Percentiles rank a stretch among this genome's conserved stretches.
Conservation (phyloP, 2,113 vertebrate genomes). For the Laticauda colubrina region DNA sequence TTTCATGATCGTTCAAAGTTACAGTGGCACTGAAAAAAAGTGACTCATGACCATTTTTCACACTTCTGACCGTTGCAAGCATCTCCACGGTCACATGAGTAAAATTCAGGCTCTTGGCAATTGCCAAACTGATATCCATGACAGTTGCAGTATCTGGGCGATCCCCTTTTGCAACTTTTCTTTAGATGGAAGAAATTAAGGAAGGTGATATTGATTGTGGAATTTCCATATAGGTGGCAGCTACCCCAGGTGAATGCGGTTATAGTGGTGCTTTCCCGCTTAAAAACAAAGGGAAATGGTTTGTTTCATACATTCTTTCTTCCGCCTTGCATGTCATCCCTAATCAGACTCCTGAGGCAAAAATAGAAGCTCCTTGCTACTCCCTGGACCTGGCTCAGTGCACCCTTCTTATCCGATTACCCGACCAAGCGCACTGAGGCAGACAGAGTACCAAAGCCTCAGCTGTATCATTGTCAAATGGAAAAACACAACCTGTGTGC, state of each 20-base stretch:
- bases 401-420: slow-evolving; percentile 62
- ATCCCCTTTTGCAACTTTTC: neutral
- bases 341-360: slow-evolving; percentile 42
- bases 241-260: neutral
- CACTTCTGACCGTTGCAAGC: neutral
- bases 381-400: slow-evolving; percentile 26
- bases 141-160: rapidly evolving
- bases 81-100: neutral
- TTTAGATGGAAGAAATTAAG: neutral
- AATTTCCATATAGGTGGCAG: neutral
- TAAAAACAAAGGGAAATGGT: neutral
- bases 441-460: slow-evolving; percentile 34
- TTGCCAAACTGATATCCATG: neutral
- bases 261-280: neutral
- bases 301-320: neutral
- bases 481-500: slow-evolving; percentile 1
- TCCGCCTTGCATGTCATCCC: slow-evolving; percentile 12
- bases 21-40: neutral
- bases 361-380: slow-evolving; percentile 23
- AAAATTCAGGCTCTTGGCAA: neutral
- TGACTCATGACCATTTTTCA: neutral
- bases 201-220: neutral
- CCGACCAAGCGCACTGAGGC: slow-evolving; percentile 47
- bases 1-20: neutral
- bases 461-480: neutral